Evolutionary conservation across 2,113 vertebrate genomes (phyloP), one percentile per base, ranked within the genome.

Genomic region (Malurus cyaneus): DNA sequence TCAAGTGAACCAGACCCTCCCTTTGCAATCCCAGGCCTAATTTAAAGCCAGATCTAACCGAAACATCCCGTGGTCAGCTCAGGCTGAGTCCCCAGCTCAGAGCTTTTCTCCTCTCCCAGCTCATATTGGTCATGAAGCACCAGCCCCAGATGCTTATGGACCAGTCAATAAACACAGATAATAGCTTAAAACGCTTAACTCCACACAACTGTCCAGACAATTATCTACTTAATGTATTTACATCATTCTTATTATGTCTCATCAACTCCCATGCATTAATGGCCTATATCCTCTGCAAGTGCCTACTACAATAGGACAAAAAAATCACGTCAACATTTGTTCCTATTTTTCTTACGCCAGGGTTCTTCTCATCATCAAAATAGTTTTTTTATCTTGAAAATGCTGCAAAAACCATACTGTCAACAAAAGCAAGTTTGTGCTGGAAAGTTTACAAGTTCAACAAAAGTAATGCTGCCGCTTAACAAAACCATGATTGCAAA

Each of bases 401-500:
- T 54, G 50, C 64, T 91, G 53, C 71, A 87, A 72, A 86, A 92
- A 89, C 4, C 42, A 28, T 74, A 54, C 70, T 79, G 81, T 91
- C 89, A 94, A 97, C 93, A 93, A 94, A 78, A 94, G 86, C 88
- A 79, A 91, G 91, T 92, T 95, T 96, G 65, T 62, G 60, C 94
- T 94, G 95, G 96, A 95, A 92, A 72, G 82, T 54, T 89, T 94
- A 84, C 95, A 97, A 96, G 86, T 95, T 92, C 93, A 96, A 92
- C 93, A 96, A 71, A 93, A 67, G 79, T 84, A 95, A 94, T 83
- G 57, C 82, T 88, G 76, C 88, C 6, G 64, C 88, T 96, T 95
- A 94, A 90, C 79, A 94, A 93, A 95, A 88, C 82, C 53, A 56
- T 80, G 94, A 96, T 93, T 93, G 93, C 92, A 95, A 94, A 93